Base-by-base conservation (phyloP, 2,113 vertebrate genomes). In the Dromas ardeola region DNA sequence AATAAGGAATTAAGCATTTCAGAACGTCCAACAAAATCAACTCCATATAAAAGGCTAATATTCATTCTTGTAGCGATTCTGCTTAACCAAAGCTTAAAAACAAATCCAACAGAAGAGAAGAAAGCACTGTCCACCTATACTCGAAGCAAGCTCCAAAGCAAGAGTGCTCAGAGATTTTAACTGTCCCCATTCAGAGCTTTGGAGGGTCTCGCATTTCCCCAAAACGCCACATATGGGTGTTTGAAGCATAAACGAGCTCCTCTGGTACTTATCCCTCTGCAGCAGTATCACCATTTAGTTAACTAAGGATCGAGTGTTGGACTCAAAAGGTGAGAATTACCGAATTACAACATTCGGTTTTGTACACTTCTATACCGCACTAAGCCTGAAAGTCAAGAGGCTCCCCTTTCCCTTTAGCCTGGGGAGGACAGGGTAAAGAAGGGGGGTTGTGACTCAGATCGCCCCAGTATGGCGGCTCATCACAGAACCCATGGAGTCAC, bases 301-400 rank as follows among this genome's bases (percentile, higher is more conserved):
- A 4, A 62, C 8, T 21, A 66, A 62, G 25, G 32, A 72, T n/a
- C 2, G 1, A 80, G 29, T 11, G 7, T 3, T 62, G 45, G 56
- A 71, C 25, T 0, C 29, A 5, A 7, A 58, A 56, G 21, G 70
- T 9, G n/a, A 81, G n/a, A 85, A 53, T 45, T 62, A 78, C 0
- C 53, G 27, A 90, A 53, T 19, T 14, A 32, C 11, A 69, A 3
- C 2, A 8, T 27, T 22, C 26, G 5, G 6, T 36, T 20, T 71
- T 5, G 15, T 8, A 55, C 0, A 1, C 27, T 85, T 88, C 36
- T 42, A 47, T 12, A 21, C 15, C 4, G 0, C 67, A 38, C 17
- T 11, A 40, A 36, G n/a, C 55, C 40, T 15, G 29, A 66, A 49
- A 71, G 63, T 13, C 58, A 72, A 77, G 32, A 72, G 17, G 30